phyloP scores from a whole-genome alignment of 1,140 invertebrate genomes.

The Drosophila murphyi region DNA sequence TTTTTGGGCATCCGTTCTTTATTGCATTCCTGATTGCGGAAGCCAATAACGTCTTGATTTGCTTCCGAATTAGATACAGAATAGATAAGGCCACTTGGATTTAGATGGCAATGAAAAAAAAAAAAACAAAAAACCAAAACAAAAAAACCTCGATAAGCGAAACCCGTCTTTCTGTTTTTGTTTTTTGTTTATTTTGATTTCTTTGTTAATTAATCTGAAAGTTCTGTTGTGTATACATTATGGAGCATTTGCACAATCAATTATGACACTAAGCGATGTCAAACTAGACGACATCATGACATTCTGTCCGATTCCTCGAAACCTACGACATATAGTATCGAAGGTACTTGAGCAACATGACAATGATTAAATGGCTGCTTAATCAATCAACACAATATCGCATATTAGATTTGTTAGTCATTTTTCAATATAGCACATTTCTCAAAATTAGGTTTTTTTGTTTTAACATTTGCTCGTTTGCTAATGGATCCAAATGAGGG shows the following conservation, averaged over 20 bases:
- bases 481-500: background rate
- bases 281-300: background rate
- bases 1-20: conserved; percentile 33
- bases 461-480: conserved; percentile 18
- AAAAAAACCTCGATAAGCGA: too few relatives aligned
- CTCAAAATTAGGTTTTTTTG: conserved; percentile 40
- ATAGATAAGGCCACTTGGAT: background rate
- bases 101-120: background rate
- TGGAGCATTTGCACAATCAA: background rate
- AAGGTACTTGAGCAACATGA: conserved; percentile 52
- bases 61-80: background rate
- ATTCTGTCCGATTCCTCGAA: conserved; percentile 1
- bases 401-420: conserved; percentile 42
- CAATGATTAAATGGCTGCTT: conserved; percentile 61
- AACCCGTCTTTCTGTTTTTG: too few relatives aligned
- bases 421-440: conserved; percentile 51
- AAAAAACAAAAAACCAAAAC: too few relatives aligned
- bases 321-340: conserved; percentile 7
- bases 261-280: background rate
- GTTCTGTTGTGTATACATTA: background rate
- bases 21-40: conserved; percentile 55
- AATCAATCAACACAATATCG: conserved; percentile 42
- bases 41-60: conserved; percentile 50
- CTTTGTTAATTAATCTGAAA: too few relatives aligned
- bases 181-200: too few relatives aligned